Conservation (phyloP, 2,888 invertebrate genomes). For the Cataglyphis albicans region DNA sequence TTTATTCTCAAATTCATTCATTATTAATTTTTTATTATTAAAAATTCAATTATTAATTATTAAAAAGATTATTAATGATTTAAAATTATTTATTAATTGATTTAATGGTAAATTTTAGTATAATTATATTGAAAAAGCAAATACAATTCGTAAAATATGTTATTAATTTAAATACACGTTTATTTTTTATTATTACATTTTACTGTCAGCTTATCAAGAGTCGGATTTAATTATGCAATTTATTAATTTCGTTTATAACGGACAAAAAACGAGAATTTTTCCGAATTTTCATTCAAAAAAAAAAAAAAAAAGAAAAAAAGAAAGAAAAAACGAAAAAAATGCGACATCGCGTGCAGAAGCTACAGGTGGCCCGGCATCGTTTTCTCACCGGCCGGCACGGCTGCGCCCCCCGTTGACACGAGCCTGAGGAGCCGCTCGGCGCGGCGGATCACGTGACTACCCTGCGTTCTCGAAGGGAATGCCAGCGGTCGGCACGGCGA, state of each 20-base stretch:
- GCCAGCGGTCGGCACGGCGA: constrained; percentile 57
- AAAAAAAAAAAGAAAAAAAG: background rate
- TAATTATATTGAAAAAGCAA: background rate
- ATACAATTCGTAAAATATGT: background rate
- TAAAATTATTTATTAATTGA: background rate
- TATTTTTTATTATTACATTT: background rate
- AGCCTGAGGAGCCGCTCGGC: constrained; percentile 72
- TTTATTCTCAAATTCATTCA: background rate
- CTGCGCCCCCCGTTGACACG: constrained; percentile 73
- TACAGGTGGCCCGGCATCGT: constrained; percentile 77
- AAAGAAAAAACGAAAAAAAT: background rate
- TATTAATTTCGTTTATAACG: background rate
- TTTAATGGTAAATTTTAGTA: background rate
- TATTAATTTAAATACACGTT: background rate
- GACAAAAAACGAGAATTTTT: background rate
- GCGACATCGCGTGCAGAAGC: constrained; percentile 71
- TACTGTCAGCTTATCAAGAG: background rate
- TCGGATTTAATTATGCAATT: background rate
- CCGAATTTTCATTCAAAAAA: background rate
- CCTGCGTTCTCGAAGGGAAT: constrained; percentile 68
- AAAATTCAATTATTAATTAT: too few species aligned
- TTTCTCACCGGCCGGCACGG: constrained; percentile 56
- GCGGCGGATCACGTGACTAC: constrained; percentile 78
- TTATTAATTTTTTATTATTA: too few species aligned
- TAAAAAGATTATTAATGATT: too few species aligned